These are phyloP conservation scores for Ianthella basta DNA, from an alignment of 37 sponge, comb jelly and placozoan species.

Conservation along the genomic window DNA sequence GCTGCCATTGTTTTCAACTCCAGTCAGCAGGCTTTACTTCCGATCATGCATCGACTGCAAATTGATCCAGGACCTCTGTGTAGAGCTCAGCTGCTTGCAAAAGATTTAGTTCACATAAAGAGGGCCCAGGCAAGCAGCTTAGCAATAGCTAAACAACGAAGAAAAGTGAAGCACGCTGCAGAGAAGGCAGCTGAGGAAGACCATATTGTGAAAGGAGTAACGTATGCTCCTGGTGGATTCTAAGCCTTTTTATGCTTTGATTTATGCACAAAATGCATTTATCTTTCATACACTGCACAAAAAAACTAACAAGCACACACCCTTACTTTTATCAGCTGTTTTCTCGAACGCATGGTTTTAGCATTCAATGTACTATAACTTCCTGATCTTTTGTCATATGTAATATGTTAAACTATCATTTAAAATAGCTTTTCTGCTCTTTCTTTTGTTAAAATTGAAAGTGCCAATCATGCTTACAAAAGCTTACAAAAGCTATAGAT, in stretches of 20 bases:
- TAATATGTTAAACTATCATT: not conserved
- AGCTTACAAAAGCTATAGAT: too few relatives aligned
- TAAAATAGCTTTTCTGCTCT: not conserved
- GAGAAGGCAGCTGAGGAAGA: conserved; percentile 29
- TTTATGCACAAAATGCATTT: conserved; percentile 9
- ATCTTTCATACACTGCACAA: not conserved
- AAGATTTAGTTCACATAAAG: conserved; percentile 4
- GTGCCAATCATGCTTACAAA: too few relatives aligned
- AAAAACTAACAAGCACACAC: not conserved
- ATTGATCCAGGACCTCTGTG: conserved; percentile 30
- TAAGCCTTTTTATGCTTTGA: not conserved
- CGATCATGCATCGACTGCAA: conserved; percentile 14
- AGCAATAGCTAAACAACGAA: conserved; percentile 5
- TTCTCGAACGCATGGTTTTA: not conserved
- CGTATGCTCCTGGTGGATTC: conserved; percentile 13
- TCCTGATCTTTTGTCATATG: conserved; percentile 3
- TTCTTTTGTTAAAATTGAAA: too few relatives aligned
- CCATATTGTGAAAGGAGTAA: not conserved
- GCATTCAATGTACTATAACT: conserved; percentile 10
- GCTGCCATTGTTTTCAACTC: conserved; percentile 38
- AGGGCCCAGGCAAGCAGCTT: not conserved
- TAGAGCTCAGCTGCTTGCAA: not conserved
- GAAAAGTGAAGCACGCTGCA: conserved; percentile 31
- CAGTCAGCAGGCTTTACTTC: conserved; percentile 27
- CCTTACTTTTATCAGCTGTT: conserved; percentile 2